Conservation (phyloP, 2,797 vertebrate species). For the Myripristis jacobus region DNA sequence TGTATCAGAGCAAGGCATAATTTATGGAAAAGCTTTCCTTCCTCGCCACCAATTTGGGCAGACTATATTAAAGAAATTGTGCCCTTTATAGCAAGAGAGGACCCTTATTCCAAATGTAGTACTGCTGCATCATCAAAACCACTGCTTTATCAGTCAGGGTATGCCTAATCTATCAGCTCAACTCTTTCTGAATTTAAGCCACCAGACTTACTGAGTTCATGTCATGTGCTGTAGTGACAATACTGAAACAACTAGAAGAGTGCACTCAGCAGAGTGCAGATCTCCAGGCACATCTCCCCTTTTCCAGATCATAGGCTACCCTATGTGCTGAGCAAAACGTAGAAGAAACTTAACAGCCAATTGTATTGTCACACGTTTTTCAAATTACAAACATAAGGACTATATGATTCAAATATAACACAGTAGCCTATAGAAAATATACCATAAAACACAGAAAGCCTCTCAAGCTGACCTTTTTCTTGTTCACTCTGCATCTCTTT, state of each 20-base stretch:
- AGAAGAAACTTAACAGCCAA: too few species aligned
- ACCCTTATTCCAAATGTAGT: slow-evolving; percentile 22
- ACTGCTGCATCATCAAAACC: slow-evolving; percentile 23
- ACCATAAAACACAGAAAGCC: too few species aligned
- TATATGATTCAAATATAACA: too few species aligned
- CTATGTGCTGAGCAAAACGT: too few species aligned
- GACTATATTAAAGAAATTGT: slow-evolving; percentile 31
- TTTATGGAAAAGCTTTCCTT: slow-evolving; percentile 32
- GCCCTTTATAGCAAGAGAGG: slow-evolving; percentile 16
- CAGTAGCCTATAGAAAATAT: too few species aligned
- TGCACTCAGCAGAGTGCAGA: too few species aligned
- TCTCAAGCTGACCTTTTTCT: too few species aligned
- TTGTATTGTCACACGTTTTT: too few species aligned
- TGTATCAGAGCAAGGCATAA: neutral
- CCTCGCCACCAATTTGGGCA: slow-evolving; percentile 22
- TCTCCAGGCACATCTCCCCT: too few species aligned
- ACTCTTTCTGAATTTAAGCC: neutral
- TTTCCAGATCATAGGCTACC: too few species aligned
- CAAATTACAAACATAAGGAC: too few species aligned
- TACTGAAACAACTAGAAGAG: neutral
- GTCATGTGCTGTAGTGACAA: slow-evolving; percentile 1
- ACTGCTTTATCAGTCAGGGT: slow-evolving; percentile 1
- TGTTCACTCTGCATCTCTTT: too few species aligned
- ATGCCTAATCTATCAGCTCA: neutral
- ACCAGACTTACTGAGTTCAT: neutral